Conservation (phyloP, 1,140 invertebrate genomes). For the Bombus terrestris region DNA sequence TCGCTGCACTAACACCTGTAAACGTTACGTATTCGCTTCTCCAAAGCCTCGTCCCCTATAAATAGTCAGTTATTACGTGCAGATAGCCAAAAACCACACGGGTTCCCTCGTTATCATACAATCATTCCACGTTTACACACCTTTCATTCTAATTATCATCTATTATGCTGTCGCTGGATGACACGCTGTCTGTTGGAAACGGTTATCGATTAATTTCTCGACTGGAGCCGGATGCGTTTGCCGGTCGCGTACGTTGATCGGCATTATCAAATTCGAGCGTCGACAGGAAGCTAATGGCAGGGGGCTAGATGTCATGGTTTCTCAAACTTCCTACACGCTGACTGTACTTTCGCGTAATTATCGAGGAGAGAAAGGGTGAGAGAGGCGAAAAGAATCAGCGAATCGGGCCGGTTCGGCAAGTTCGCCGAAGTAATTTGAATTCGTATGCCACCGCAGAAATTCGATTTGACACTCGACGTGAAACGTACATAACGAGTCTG, state of each 20-base stretch:
- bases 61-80: not conserved
- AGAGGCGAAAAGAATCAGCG: conserved; percentile 21
- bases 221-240: not conserved
- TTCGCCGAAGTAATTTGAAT: conserved; percentile 65
- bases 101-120: not conserved
- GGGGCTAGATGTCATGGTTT: not conserved
- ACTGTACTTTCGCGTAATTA: conserved; percentile 35
- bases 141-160: conserved; percentile 22
- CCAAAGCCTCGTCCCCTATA: no score
- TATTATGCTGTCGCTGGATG: not conserved
- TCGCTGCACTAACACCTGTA: no score
- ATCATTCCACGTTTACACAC: no score
- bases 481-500: conserved; percentile 67
- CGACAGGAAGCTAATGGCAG: not conserved
- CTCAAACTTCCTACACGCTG: conserved; percentile 37
- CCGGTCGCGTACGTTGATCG: not conserved
- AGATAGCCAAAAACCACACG: not conserved
- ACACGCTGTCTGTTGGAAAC: not conserved
- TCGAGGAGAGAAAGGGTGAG: not conserved
- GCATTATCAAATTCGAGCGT: conserved; percentile 33
- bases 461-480: conserved; percentile 67
- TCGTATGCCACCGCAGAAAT: conserved; percentile 63
- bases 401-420: conserved; percentile 32
- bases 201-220: conserved; percentile 32
- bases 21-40: no score